Base-by-base conservation (phyloP, 2,888 invertebrate species). In the Drosophila macrospina region DNA sequence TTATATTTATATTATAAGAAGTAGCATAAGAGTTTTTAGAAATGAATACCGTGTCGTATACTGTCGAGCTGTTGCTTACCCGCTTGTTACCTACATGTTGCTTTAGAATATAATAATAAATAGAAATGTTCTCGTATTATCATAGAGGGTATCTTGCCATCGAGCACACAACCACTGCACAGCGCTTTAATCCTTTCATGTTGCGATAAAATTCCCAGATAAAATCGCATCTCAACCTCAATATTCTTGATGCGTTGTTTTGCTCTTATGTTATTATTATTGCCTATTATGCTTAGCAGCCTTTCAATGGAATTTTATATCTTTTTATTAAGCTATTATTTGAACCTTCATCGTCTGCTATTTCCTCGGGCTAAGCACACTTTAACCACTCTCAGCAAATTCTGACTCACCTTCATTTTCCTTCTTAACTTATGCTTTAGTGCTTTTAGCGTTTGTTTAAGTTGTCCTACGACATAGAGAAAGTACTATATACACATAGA, bases 381-480 rank as follows among this genome's bases (percentile, higher is more conserved):
- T 60, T 64, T 56, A 64, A 39, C 50, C 39, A 39, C 50, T 50
- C 51, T 50, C 51, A 34, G 16, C 28, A 32, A 30, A 34, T 37
- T 34, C 54, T 20, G 34, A 44, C 52, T 37, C 28, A 65, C 64
- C 72, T 75, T 57, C n/a, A n/a, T n/a, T n/a, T n/a, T n/a, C n/a
- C n/a, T 55, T 20, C 20, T 44, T n/a, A 36, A 26, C 50, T 63
- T 37, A 60, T 61, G 62, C 39, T 34, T n/a, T 42, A 11, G 44
- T 41, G 62, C 6, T 60, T 63, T 69, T 45, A 62, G 68, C 64
- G n/a, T 80, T 74, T 69, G 64, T 74, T 80, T 78, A 77, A 78
- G 69, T 78, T 67, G 60, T 74, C 57, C 42, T 65, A 61, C 41
- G 37, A 59, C 51, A 50, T 42, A 60, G 4, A 20, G 20, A 0